phyloP scores from a whole-genome alignment of 2,797 vertebrate species.

The Yasuhikotakia modesta region DNA sequence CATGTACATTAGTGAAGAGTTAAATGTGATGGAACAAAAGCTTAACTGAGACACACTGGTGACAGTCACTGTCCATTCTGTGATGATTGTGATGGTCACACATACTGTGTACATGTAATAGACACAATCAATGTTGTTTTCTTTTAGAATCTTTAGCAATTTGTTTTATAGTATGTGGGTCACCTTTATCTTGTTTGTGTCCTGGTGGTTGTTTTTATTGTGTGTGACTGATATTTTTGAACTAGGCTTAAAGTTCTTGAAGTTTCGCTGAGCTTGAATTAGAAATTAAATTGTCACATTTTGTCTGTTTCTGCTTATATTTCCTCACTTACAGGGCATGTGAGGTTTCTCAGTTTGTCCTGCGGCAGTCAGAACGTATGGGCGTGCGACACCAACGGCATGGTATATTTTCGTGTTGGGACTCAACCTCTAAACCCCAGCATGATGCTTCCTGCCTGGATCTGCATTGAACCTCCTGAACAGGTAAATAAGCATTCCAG shows the following conservation, averaged over 20 bases:
- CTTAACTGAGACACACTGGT: background rate
- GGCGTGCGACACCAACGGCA: conserved; percentile 88
- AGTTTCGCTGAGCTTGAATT: background rate
- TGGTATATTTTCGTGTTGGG: conserved; percentile 93
- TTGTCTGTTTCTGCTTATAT: conserved; percentile 17
- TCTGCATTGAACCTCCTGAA: conserved; percentile 91
- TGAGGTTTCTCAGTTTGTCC: conserved; percentile 84
- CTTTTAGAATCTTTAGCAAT: background rate
- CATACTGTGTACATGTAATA: background rate
- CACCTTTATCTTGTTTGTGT: background rate
- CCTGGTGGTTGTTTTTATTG: background rate
- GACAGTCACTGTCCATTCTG: conserved; percentile 10
- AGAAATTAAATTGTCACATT: background rate
- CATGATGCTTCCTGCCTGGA: conserved; percentile 98
- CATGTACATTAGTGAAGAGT: conserved; percentile 2
- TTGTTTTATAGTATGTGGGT: background rate
- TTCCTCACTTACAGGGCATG: conserved; percentile 72
- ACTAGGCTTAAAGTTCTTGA: too few relatives aligned
- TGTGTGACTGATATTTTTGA: too few relatives aligned
- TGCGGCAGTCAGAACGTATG: conserved; percentile 95
- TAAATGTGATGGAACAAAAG: conserved; percentile 15
- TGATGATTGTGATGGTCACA: background rate
- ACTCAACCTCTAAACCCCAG: conserved; percentile 95
- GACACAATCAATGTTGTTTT: background rate
- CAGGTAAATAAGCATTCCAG: conserved; percentile 75